Evolutionary conservation across 2,797 vertebrate genomes (phyloP).

Genomic region (Pteropus rufus): DNA sequence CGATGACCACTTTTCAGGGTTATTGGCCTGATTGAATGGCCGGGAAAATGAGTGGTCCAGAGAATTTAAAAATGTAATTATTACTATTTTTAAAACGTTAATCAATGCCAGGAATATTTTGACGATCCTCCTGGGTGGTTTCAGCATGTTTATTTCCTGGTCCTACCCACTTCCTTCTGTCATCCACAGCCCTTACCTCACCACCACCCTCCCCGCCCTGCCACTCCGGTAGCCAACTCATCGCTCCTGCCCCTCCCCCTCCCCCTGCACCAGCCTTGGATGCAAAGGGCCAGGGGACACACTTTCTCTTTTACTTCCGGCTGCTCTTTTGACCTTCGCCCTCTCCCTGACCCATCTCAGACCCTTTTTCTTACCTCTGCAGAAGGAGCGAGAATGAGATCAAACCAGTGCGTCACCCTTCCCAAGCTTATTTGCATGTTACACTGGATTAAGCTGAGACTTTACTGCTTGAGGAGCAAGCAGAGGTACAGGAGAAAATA

Average conservation of each 20-base stretch:
- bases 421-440: neutral
- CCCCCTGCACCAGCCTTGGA: neutral
- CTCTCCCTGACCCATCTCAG: neutral
- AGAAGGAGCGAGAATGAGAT: neutral
- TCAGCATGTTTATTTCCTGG: conserved; percentile 51
- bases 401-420: too few species aligned
- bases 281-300: neutral
- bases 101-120: neutral
- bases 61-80: neutral
- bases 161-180: conserved; percentile 49
- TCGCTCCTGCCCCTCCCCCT: neutral
- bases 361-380: neutral
- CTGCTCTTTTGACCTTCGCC: neutral
- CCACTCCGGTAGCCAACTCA: neutral
- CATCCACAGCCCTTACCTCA: conserved; percentile 29
- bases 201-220: neutral
- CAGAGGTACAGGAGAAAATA: neutral
- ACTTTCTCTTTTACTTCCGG: conserved; percentile 33
- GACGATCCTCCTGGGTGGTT: neutral
- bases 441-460: neutral
- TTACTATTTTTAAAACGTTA: neutral
- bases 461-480: neutral
- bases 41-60: neutral
- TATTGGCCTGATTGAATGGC: neutral
- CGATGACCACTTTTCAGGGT: neutral